These are phyloP conservation scores for Sphaerophoria rueppellii DNA, from an alignment of 2,888 invertebrate genomes.

Conservation along the genomic window DNA sequence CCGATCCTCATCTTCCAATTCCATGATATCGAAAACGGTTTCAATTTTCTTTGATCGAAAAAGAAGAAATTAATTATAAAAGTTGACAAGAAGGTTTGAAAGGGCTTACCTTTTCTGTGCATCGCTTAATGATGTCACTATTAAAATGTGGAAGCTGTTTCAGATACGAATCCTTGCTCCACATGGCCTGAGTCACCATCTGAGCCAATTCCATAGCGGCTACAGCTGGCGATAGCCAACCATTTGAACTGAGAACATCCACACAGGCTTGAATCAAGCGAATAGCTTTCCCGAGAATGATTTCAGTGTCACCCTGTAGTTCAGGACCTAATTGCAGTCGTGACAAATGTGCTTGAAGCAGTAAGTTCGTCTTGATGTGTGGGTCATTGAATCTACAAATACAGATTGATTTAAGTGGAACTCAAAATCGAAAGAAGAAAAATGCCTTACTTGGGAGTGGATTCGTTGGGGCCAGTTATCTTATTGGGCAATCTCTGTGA, in stretches of 20 bases:
- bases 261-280: constrained; percentile 97
- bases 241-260: constrained; percentile 96
- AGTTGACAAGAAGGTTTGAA: background rate
- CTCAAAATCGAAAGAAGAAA: background rate
- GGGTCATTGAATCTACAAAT: constrained; percentile 93
- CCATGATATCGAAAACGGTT: constrained; percentile 90
- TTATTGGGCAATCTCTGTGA: constrained; percentile 85
- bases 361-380: constrained; percentile 96
- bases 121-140: constrained; percentile 93
- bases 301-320: constrained; percentile 96
- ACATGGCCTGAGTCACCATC: constrained; percentile 99
- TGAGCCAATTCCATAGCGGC: constrained; percentile 99
- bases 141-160: constrained; percentile 98
- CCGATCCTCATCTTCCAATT: constrained; percentile 92
- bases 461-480: constrained; percentile 84
- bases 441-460: constrained; percentile 86
- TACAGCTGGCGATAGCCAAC: constrained; percentile 98
- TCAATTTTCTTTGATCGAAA: constrained; percentile 83
- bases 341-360: constrained; percentile 97
- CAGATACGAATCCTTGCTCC: constrained; percentile 98
- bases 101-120: constrained; percentile 88
- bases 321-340: constrained; percentile 97
- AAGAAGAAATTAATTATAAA: too few species aligned
- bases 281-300: constrained; percentile 92
- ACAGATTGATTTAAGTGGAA: background rate